Conservation (phyloP, 2,113 vertebrate genomes). For the Tachuris rubrigastra region DNA sequence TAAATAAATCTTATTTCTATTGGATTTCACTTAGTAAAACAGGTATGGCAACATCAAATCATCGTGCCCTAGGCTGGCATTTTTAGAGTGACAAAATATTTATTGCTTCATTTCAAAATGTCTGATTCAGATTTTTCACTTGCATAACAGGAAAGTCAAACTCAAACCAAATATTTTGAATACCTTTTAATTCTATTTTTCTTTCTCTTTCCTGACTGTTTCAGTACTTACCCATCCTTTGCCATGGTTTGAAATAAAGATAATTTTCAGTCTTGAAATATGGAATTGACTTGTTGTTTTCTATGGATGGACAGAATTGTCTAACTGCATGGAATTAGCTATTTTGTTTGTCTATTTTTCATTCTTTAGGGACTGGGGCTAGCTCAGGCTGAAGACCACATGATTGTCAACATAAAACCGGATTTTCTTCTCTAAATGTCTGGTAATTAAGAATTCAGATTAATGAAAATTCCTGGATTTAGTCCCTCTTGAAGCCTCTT, state of each 20-base stretch:
- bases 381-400: neutral
- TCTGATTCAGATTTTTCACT: neutral
- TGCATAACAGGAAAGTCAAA: neutral
- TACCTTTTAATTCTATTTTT: neutral
- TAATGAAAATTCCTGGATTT: neutral
- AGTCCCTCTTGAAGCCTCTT: neutral
- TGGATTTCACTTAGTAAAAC: neutral
- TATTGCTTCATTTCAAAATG: neutral
- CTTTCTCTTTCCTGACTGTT: neutral
- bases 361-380: neutral
- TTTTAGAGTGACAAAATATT: neutral
- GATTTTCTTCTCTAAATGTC: neutral
- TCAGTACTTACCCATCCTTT: neutral
- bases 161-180: neutral
- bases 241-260: neutral
- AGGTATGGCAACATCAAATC: neutral
- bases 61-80: rapidly evolving
- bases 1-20: neutral
- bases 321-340: neutral
- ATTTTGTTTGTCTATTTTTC: neutral
- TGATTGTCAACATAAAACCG: neutral
- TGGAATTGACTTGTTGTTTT: neutral
- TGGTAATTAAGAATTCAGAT: neutral
- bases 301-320: neutral
- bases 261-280: neutral